Base-by-base conservation (phyloP, 2,888 invertebrate species). In the Ophion slaviceki region DNA sequence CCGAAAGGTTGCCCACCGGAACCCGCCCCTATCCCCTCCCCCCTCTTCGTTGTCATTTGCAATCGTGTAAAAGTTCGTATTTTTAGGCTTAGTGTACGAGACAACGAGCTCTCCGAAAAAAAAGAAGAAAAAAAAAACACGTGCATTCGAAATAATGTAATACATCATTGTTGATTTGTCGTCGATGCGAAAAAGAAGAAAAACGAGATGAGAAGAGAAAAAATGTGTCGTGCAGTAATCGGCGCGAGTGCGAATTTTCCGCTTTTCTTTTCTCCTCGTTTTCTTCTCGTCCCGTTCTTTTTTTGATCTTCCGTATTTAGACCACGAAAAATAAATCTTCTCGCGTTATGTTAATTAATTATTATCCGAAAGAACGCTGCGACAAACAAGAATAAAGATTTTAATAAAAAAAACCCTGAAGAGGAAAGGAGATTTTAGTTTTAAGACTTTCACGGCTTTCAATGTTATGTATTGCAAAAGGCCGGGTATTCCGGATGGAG, bases 291-390 rank as follows among this genome's bases (percentile, higher is more conserved):
- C 77, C 66, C 80, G 71, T 88, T 84, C 11, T 53, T 64, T 47
- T 32, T 59, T 70, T 45, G 75, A 71, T 75, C 57, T 80, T 76
- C 70, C 59, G 57, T 28, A 85, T 84, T 85, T 87, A 80, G 20
- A n/a, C 71, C 88, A 89, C 88, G 87, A 87, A 71, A 61, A 47
- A 77, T 10, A 88, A 90, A 57, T 89, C 87, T 84, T 77, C 87
- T 89, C 90, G 90, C 88, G 87, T 91, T 91, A 91, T 88, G 91
- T 92, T 92, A 91, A 92, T 90, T 92, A 91, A 92, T 90, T 91
- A 92, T 92, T 91, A 90, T 92, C 91, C 90, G 92, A 89, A 89
- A 89, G 86, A 90, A 89, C 89, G 90, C 90, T 91, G 91, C 90
- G 89, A 91, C 88, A 89, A 88, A 89, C 88, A 89, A 90, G 88